Percentiles rank a stretch among this genome's conserved stretches.
These are phyloP conservation scores for Chiroxiphia lanceolata DNA, from an alignment of 2,797 vertebrate species.

Conservation along the genomic window DNA sequence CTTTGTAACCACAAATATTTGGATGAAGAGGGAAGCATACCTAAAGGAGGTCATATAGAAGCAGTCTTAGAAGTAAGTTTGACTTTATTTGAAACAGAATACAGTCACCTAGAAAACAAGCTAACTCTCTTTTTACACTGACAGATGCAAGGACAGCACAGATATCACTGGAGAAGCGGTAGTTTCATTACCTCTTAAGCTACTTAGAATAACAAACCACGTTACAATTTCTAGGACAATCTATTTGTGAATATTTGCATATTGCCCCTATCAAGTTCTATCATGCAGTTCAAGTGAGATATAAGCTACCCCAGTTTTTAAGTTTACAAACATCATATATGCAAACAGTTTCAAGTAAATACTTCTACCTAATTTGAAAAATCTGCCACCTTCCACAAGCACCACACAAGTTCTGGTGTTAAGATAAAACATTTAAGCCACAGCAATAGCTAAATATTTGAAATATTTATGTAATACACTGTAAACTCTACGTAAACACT, in stretches of 20 bases:
- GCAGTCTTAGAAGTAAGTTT: neutral
- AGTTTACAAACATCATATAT: neutral
- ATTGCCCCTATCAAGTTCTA: neutral
- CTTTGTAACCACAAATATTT: neutral
- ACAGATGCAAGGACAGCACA: conserved; percentile 27
- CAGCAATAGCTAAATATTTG: neutral
- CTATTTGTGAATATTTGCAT: neutral
- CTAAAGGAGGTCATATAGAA: neutral
- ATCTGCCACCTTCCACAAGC: conserved; percentile 18
- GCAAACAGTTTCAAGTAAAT: conserved; percentile 15
- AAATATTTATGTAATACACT: neutral
- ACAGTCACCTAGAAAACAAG: conserved; percentile 42
- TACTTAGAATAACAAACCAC: conserved; percentile 31
- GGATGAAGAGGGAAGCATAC: neutral
- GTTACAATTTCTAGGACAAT: conserved; percentile 5
- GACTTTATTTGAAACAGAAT: conserved; percentile 19
- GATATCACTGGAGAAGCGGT: neutral
- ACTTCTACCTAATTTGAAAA: conserved; percentile 25
- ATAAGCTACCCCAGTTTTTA: neutral
- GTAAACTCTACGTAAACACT: neutral
- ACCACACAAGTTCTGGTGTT: conserved; percentile 26
- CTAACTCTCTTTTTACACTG: neutral
- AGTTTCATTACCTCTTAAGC: conserved; percentile 9
- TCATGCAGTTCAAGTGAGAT: conserved; percentile 25
- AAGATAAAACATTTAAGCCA: conserved; percentile 36